Percentiles rank a stretch among this genome's conserved stretches.
phyloP scores from a whole-genome alignment of 2,797 vertebrate species.

The Sebastes nivosus region DNA sequence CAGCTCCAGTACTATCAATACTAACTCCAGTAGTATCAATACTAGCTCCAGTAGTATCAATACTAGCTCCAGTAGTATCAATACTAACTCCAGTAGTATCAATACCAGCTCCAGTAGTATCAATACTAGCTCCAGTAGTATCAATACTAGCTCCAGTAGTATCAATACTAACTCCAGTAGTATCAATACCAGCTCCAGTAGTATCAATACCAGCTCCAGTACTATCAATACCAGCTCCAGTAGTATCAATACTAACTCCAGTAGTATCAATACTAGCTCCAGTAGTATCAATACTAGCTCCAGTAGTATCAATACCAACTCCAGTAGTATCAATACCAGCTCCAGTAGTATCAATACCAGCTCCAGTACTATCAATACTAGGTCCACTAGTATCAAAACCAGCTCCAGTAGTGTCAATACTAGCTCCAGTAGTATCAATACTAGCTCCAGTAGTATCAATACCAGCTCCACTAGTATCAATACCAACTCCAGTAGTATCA shows the following conservation, averaged over 20 bases:
- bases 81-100: neutral
- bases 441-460: accelerated
- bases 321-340: accelerated
- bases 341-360: accelerated
- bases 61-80: no score
- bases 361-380: neutral
- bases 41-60: no score
- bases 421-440: accelerated
- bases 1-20: neutral
- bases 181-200: no score
- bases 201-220: neutral
- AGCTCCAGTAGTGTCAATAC: no score
- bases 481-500: accelerated
- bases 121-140: accelerated
- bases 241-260: no score
- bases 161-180: accelerated
- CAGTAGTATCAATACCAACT: no score
- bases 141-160: accelerated
- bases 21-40: accelerated
- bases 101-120: no score
- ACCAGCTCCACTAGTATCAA: no score
- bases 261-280: accelerated
- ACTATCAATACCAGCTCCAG: no score
- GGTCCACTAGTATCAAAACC: neutral
- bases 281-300: neutral